These are phyloP conservation scores for Bombus pyrosoma DNA, from an alignment of 1,140 invertebrate genomes.

Conservation along the genomic window DNA sequence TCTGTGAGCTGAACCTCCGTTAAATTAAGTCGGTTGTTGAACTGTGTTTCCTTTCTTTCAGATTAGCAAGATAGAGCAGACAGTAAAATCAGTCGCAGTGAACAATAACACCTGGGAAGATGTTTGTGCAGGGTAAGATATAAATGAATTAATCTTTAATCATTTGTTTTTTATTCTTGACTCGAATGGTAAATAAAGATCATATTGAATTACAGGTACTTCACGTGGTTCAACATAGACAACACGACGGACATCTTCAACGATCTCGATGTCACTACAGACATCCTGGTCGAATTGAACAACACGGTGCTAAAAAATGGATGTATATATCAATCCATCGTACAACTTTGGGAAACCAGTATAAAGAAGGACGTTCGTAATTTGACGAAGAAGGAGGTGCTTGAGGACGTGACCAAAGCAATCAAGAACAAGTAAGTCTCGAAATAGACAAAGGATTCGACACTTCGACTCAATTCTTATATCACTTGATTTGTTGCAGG, in stretches of 20 bases:
- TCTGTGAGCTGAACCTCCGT: conserved; percentile 19
- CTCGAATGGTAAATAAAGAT: neutral
- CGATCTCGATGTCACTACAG: conserved; percentile 60
- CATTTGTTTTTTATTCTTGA: neutral
- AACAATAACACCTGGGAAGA: conserved; percentile 78
- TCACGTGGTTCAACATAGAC: conserved; percentile 76
- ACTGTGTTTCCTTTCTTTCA: conserved; percentile 55
- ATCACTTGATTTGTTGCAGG: conserved; percentile 36
- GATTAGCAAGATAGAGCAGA: conserved; percentile 78
- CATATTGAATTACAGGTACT: conserved; percentile 65
- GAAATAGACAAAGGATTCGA: neutral
- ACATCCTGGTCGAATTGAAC: conserved; percentile 68
- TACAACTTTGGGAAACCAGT: conserved; percentile 73
- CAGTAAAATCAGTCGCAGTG: conserved; percentile 74
- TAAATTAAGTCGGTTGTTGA: neutral
- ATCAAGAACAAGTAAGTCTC: conserved; percentile 71
- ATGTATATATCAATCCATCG: conserved; percentile 78
- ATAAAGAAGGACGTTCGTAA: conserved; percentile 62
- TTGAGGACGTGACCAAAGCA: conserved; percentile 72
- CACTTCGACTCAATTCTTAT: too few species aligned
- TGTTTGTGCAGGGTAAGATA: conserved; percentile 80
- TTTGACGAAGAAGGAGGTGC: conserved; percentile 70
- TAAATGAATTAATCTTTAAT: neutral
- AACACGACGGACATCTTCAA: conserved; percentile 36
- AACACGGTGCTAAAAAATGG: conserved; percentile 66